Evolutionary conservation across 2,797 vertebrate genomes (phyloP), one percentile per base, ranked within the genome.

Genomic region (Clarias platycephalus): DNA sequence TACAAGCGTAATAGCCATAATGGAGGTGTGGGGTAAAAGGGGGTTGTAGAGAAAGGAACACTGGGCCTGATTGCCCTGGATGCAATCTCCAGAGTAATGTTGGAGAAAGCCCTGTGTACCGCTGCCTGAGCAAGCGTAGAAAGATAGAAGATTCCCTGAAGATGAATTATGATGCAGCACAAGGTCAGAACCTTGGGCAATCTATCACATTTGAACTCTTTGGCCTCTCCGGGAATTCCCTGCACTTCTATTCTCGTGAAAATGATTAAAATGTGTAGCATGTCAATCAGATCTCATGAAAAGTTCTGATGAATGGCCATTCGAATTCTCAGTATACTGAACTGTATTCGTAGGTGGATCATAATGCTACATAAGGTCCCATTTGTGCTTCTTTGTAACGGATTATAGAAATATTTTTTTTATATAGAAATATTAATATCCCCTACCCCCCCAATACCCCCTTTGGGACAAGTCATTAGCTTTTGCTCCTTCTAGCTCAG

Each of bases 1-100:
- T 89, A 86, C 79, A 86, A 85, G 85, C 79, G 84, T 88, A 88
- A 82, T 66, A 81, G 78, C 84, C 40, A 84, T 89, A 87, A 88
- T 84, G 77, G 84, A 70, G 68, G 72, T 88, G 79, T 74, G 60
- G 80, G 64, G 66, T 20, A 12, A 28, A 28, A 22, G 31, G 12
- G 74, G 75, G 58, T 71, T 83, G 71, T 86, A 76, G 85, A 60
- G 68, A 66, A 57, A 72, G 40, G 78, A 70, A 71, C 71, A 62
- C 55, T 78, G n/a, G 49, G 57, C 70, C 60, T 85, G 83, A 87
- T 83, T 85, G 66, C 79, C 60, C 76, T 64, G 67, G 24, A 82
- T 85, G 83, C 83, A 89, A 86, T 86, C 86, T 86, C 55, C 12
- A 55, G 83, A 66, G 83, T 84, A 86, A 86, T 86, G 85, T 82